These are phyloP conservation scores for Zeus faber DNA, from an alignment of 2,113 vertebrate genomes.

Conservation along the genomic window DNA sequence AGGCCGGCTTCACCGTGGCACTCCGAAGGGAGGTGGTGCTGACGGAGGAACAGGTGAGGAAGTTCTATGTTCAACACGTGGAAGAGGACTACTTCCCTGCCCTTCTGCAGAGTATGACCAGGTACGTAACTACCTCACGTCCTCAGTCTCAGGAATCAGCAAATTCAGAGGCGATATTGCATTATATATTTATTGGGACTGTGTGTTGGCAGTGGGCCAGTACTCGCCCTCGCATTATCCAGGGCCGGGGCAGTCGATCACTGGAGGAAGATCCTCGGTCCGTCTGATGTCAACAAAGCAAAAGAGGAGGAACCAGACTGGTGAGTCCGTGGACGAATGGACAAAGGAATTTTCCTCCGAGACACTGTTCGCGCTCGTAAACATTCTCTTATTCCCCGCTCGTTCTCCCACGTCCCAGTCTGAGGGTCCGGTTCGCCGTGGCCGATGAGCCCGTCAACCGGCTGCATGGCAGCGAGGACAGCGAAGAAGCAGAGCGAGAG, in stretches of 20 bases:
- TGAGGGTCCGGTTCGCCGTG: constrained; percentile 66
- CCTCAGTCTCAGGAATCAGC: not conserved
- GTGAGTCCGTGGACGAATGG: no score
- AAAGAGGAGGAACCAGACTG: constrained; percentile 67
- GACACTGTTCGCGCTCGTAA: no score
- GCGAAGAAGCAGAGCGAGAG: constrained; percentile 67
- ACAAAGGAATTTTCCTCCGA: no score
- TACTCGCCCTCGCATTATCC: constrained; percentile 69
- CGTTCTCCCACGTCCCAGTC: constrained; percentile 47
- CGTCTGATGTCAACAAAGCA: constrained; percentile 62
- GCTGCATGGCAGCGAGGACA: constrained; percentile 71
- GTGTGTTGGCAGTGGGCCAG: constrained; percentile 66
- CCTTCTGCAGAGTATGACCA: constrained; percentile 67
- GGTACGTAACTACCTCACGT: constrained; percentile 41
- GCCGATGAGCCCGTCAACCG: constrained; percentile 65
- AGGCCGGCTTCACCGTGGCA: constrained; percentile 70
- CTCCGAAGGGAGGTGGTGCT: constrained; percentile 70
- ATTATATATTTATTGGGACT: no score
- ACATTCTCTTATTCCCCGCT: constrained; percentile 6
- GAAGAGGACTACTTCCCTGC: constrained; percentile 66
- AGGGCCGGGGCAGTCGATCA: constrained; percentile 58
- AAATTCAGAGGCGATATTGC: not conserved
- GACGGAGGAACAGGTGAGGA: constrained; percentile 72
- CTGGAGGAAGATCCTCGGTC: constrained; percentile 73
- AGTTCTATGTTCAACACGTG: constrained; percentile 72